phyloP scores from a whole-genome alignment of 2,113 vertebrate genomes.

The Bostrychus sinensis region DNA sequence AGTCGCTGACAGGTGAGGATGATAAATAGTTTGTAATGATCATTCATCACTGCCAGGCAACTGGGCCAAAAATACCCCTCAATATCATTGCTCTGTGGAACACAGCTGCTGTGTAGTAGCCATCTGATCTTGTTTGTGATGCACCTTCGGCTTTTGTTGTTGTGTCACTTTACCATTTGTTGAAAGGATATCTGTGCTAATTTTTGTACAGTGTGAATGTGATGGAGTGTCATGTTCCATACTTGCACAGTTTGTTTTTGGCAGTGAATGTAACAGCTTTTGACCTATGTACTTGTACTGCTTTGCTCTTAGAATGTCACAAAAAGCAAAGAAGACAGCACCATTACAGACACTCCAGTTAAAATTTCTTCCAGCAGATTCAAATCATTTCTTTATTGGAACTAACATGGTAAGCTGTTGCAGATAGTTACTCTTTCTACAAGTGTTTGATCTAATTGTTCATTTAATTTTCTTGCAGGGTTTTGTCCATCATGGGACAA shows the following conservation, averaged over 20 bases:
- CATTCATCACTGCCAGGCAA: constrained; percentile 41
- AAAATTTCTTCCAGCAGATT: constrained; percentile 88
- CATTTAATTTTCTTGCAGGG: constrained; percentile 74
- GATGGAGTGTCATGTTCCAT: constrained; percentile 29
- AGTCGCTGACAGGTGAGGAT: constrained; percentile 81
- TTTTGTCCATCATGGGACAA: constrained; percentile 86
- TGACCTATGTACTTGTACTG: constrained; percentile 16
- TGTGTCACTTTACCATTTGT: constrained; percentile 35
- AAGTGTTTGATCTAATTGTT: not conserved
- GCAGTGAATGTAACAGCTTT: constrained; percentile 17
- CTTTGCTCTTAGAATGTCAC: constrained; percentile 69
- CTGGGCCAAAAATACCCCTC: constrained; percentile 53
- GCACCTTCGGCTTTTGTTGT: constrained; percentile 27
- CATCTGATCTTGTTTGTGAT: constrained; percentile 54
- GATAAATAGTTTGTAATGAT: constrained; percentile 39
- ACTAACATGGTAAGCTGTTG: constrained; percentile 86
- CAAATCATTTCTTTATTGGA: constrained; percentile 89
- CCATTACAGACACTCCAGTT: constrained; percentile 77
- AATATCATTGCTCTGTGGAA: constrained; percentile 31
- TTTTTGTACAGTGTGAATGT: constrained; percentile 12
- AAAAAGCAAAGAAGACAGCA: constrained; percentile 61
- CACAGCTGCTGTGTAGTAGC: constrained; percentile 53
- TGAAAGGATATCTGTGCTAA: constrained; percentile 17
- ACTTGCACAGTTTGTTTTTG: constrained; percentile 26
- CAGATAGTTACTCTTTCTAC: not conserved